Conservation (phyloP, 1,140 invertebrate genomes). For the Himalopsyche phryganea region DNA sequence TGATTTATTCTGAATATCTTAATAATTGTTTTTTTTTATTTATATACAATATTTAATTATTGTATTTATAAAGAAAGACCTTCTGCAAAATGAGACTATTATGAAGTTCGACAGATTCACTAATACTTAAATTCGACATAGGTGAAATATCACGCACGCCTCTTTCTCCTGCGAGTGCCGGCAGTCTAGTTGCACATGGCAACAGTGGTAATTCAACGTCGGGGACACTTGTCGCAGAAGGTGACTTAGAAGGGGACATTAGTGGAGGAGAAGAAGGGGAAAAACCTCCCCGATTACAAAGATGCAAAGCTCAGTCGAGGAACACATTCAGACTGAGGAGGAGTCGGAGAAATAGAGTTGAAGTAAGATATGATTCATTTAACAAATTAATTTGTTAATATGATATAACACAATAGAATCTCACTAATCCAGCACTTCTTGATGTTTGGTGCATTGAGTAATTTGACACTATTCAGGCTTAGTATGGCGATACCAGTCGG, state of each 20-base stretch:
- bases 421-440: too few species aligned
- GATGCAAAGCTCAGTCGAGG: slow-evolving; percentile 89
- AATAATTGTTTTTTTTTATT: too few species aligned
- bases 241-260: slow-evolving; percentile 21
- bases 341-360: slow-evolving; percentile 59
- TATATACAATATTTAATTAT: too few species aligned
- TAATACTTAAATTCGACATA: slow-evolving; percentile 30
- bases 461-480: too few species aligned
- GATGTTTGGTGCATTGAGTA: too few species aligned
- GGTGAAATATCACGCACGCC: slow-evolving; percentile 72
- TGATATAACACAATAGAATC: too few species aligned
- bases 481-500: too few species aligned
- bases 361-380: slow-evolving; percentile 36
- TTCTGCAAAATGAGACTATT: too few species aligned
- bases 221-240: slow-evolving; percentile 12
- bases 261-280: slow-evolving; percentile 36
- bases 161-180: slow-evolving; percentile 58
- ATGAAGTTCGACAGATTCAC: too few species aligned
- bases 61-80: too few species aligned
- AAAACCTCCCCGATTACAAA: slow-evolving; percentile 78
- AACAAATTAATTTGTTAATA: neutral
- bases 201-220: too few species aligned
- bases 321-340: slow-evolving; percentile 88
- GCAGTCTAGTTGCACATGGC: neutral
- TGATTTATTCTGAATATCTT: too few species aligned